phyloP scores from a whole-genome alignment of 1,140 invertebrate species.

The Dendroctonus ponderosae region DNA sequence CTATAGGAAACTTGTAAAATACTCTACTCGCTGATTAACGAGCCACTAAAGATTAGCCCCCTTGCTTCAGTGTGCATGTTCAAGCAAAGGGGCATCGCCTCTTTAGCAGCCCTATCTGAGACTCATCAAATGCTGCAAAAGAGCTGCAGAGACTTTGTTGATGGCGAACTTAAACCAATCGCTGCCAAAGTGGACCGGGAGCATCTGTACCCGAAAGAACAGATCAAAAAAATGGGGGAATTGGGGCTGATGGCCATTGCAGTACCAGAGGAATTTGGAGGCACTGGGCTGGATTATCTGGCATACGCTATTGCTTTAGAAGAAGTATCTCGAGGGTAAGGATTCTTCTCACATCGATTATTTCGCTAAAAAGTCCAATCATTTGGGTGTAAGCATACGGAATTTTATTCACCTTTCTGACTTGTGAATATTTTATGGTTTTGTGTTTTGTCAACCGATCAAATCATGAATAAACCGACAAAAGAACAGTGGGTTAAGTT shows the following conservation, averaged over 20 bases:
- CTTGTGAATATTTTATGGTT: no score
- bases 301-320: conserved; percentile 94
- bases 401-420: no score
- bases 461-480: no score
- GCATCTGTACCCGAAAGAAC: conserved; percentile 79
- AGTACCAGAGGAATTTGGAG: conserved; percentile 81
- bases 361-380: no score
- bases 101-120: conserved; percentile 74
- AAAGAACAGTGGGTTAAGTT: no score
- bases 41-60: not conserved
- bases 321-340: conserved; percentile 78
- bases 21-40: no score
- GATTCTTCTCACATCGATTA: no score
- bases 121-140: conserved; percentile 91
- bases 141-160: conserved; percentile 89
- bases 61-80: not conserved
- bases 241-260: conserved; percentile 84
- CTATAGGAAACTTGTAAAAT: no score
- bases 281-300: conserved; percentile 85
- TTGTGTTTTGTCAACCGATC: no score
- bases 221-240: conserved; percentile 90
- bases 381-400: no score
- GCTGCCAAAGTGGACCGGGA: conserved; percentile 82
- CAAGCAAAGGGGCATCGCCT: conserved; percentile 57
- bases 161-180: conserved; percentile 83